These are phyloP conservation scores for Steinernema carpocapsae DNA, from an alignment of 2,888 invertebrate species.

Conservation along the genomic window DNA sequence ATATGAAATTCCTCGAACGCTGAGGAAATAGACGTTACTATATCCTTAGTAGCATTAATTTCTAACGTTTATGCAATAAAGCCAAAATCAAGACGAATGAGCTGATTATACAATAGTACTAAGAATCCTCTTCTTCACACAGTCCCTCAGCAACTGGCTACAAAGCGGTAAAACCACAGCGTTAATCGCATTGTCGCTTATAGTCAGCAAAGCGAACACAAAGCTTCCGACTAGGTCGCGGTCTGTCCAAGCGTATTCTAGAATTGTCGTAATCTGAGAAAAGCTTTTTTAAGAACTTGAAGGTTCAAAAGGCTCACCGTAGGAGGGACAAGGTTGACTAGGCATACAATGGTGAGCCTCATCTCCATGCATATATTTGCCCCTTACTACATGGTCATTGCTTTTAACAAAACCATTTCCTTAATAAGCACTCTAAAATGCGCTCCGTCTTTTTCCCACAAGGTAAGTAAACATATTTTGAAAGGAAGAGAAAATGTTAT, in stretches of 20 bases:
- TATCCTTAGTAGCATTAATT: too few species aligned
- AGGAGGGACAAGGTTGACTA: constrained; percentile 4
- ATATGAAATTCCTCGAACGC: too few species aligned
- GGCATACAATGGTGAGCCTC: constrained; percentile 1
- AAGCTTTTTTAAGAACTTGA: background rate
- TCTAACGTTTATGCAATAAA: too few species aligned
- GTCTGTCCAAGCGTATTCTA: background rate
- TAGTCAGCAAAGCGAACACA: background rate
- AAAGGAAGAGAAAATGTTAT: too few species aligned
- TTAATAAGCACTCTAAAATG: too few species aligned
- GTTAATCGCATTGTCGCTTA: background rate
- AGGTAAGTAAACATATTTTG: too few species aligned
- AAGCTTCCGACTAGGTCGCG: background rate
- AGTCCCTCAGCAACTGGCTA: background rate
- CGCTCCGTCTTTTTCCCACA: too few species aligned
- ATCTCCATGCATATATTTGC: background rate
- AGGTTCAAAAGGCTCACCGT: background rate
- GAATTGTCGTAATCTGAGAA: background rate
- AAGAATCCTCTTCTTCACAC: background rate
- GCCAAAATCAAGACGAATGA: too few species aligned
- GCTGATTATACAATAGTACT: background rate
- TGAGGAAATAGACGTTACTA: too few species aligned
- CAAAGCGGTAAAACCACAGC: background rate
- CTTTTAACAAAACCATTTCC: too few species aligned
- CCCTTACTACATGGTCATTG: too few species aligned